These are phyloP conservation scores for Polylopha cassiicola DNA, from an alignment of 2,888 invertebrate genomes.

Conservation along the genomic window DNA sequence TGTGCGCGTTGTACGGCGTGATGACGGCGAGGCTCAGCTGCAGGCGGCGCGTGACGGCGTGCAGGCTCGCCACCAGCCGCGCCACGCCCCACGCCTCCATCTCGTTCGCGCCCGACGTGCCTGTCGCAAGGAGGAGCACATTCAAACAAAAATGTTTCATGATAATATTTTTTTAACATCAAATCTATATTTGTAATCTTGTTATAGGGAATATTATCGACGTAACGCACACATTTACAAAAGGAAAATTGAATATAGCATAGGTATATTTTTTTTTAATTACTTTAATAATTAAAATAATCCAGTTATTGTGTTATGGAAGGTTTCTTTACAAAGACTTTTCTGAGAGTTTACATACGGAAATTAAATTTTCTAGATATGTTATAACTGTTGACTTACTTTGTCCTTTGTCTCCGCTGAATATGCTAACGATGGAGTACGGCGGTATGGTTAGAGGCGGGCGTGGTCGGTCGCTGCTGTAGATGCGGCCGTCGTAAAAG, in stretches of 20 bases:
- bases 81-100: slow-evolving; percentile 64
- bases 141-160: no score
- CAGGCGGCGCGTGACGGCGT: slow-evolving; percentile 28
- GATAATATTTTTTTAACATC: no score
- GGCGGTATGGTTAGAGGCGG: slow-evolving; percentile 45
- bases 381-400: slow-evolving; percentile 33
- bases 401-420: slow-evolving; percentile 60
- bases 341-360: no score
- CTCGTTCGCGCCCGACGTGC: slow-evolving; percentile 51
- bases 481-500: slow-evolving; percentile 80
- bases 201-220: no score
- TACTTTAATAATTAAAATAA: no score
- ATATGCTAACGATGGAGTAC: slow-evolving; percentile 49
- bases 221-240: no score
- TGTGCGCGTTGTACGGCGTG: slow-evolving; percentile 68
- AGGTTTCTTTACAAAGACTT: no score
- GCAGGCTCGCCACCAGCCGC: slow-evolving; percentile 46
- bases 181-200: no score
- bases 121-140: no score
- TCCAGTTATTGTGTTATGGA: no score
- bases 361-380: background rate
- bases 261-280: no score
- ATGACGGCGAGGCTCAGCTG: slow-evolving; percentile 55
- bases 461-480: slow-evolving; percentile 37
- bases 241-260: no score